A percentile compares a stretch with the other conserved stretches of the same genome.
Conservation (phyloP, 2,113 vertebrate genomes). For the Python bivittatus region DNA sequence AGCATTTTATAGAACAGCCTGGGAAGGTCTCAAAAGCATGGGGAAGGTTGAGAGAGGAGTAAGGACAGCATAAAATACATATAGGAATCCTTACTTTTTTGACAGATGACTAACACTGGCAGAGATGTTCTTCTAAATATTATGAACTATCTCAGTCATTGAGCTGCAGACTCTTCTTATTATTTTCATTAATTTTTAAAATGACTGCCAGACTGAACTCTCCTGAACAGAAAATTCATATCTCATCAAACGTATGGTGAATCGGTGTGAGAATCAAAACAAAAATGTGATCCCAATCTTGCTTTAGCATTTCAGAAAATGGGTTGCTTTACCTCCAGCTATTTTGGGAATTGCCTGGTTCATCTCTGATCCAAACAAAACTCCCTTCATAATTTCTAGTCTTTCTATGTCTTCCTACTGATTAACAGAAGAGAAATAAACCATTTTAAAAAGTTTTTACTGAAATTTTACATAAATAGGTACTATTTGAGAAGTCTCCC, state of each 20-base stretch:
- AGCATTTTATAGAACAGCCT: not conserved
- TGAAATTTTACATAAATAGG: not conserved
- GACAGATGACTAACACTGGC: not conserved
- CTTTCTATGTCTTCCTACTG: not conserved
- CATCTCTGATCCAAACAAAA: not conserved
- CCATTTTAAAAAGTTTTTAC: not conserved
- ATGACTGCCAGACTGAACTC: not conserved
- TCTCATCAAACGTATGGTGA: not conserved
- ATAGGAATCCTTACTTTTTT: not conserved
- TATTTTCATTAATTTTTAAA: not conserved
- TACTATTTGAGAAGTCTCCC: not conserved
- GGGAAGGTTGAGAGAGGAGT: not conserved
- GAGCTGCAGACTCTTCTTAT: not conserved
- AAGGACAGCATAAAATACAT: not conserved
- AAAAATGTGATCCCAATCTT: not conserved
- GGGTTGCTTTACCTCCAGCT: not conserved
- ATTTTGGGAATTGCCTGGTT: not conserved
- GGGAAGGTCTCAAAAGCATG: not conserved
- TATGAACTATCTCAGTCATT: not conserved
- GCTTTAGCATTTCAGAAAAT: not conserved
- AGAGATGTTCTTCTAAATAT: not conserved
- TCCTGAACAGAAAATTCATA: not conserved
- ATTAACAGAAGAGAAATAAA: not conserved
- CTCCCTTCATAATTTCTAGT: not conserved
- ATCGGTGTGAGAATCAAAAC: not conserved